Conservation (phyloP, 2,888 invertebrate species). For the Archips xylosteana region DNA sequence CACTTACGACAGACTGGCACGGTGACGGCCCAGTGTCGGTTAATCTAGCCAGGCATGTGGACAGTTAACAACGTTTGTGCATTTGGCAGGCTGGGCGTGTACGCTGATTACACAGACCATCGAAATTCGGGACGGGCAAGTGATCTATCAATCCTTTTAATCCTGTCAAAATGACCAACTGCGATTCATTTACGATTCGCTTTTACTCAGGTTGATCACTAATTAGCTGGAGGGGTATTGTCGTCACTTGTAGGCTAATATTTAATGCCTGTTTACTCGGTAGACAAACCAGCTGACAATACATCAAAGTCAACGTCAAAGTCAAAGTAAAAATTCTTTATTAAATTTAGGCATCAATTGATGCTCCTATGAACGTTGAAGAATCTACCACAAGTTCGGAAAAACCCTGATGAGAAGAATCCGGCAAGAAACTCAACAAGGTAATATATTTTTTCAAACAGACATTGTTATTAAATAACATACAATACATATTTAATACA, state of each 20-base stretch:
- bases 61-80: conserved; percentile 72
- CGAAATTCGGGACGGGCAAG: conserved; percentile 53
- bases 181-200: conserved; percentile 43
- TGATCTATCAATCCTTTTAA: conserved; percentile 70
- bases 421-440: too few species aligned
- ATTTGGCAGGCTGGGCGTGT: conserved; percentile 59
- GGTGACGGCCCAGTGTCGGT: conserved; percentile 20
- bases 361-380: too few species aligned
- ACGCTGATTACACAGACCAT: conserved; percentile 63
- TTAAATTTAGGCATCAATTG: too few species aligned
- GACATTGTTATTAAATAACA: too few species aligned
- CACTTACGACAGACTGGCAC: conserved; percentile 8
- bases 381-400: too few species aligned
- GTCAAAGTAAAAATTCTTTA: too few species aligned
- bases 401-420: too few species aligned
- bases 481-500: too few species aligned
- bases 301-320: too few species aligned
- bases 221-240: background rate
- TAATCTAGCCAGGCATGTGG: conserved; percentile 50
- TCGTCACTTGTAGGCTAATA: background rate
- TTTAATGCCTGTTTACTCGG: too few species aligned
- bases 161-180: conserved; percentile 59
- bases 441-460: too few species aligned
- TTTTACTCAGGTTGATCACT: background rate
- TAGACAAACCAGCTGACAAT: too few species aligned